A percentile compares a stretch with the other conserved stretches of the same genome.
These are phyloP conservation scores for Epicauta chinensis DNA, from an alignment of 1,140 invertebrate species.

Conservation along the genomic window DNA sequence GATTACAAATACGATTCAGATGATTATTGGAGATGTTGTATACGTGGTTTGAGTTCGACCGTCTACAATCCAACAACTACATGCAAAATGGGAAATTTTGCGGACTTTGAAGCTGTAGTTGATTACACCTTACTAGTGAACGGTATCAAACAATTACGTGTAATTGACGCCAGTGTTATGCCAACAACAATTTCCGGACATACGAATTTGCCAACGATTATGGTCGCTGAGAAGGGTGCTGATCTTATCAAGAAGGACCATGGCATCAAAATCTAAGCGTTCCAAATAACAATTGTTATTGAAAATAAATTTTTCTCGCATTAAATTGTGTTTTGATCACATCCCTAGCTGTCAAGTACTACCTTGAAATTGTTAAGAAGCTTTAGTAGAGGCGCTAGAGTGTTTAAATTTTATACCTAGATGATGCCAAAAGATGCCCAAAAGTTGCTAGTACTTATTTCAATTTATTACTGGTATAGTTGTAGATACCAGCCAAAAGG, in stretches of 20 bases:
- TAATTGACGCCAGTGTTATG: conserved; percentile 72
- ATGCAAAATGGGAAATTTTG: conserved; percentile 66
- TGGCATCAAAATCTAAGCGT: too few species aligned
- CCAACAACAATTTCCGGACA: conserved; percentile 57
- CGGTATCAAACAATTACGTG: conserved; percentile 61
- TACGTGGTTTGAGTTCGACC: conserved; percentile 54
- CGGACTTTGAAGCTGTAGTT: conserved; percentile 65
- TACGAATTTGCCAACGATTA: conserved; percentile 46
- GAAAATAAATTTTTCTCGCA: too few species aligned
- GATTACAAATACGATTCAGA: conserved; percentile 43
- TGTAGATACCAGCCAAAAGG: too few species aligned
- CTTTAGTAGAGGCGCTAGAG: too few species aligned
- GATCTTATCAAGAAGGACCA: conserved; percentile 48
- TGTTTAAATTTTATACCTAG: too few species aligned
- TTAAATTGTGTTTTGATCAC: too few species aligned
- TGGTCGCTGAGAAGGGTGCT: conserved; percentile 53
- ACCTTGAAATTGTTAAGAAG: too few species aligned
- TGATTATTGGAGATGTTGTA: conserved; percentile 68
- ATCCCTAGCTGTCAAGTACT: conserved; percentile 76
- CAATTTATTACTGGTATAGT: too few species aligned
- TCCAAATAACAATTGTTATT: too few species aligned
- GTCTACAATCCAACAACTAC: conserved; percentile 67
- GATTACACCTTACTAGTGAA: conserved; percentile 63
- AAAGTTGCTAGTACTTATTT: too few species aligned
- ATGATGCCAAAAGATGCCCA: conserved; percentile 54